Base-by-base conservation (phyloP, 2,797 vertebrate genomes). In the Carduelis carduelis region DNA sequence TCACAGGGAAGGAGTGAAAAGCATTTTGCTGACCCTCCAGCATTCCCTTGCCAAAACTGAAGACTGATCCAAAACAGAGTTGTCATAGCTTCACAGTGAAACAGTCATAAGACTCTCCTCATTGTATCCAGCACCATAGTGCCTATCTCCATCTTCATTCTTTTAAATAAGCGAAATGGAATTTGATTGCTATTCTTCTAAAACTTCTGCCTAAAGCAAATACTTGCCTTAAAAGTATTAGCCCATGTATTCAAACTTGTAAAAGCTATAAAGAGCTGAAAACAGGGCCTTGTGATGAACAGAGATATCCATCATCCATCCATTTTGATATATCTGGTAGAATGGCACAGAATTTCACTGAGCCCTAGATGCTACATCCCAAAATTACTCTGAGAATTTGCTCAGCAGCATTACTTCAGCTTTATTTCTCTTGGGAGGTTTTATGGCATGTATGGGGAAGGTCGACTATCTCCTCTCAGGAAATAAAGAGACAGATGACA, bases 1-100 rank as follows among this genome's bases (percentile, higher is more conserved):
- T 96, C 89, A 92, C 74, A 91, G 60, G 9, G 77, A 87, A 92
- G 60, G n/a, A 92, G 66, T 37, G 46, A 90, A 90, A 95, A 90
- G 41, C 66, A 74, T 60, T 96, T 75, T 93, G 22, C 46, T 93
- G 86, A 84, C 78, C 87, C 60, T 89, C 20, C 32, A 89, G 64
- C 4, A 7, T 77, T 84, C n/a, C 17, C 35, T 70, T 70, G 64
- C 49, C 64, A 90, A 89, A 90, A 89, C 35, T 10, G 1, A 94
- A 83, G 66, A 63, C 12, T 70, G 12, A 16, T 91, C 68, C 24
- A 74, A 91, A 79, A 70, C 0, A 56, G 46, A 80, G 50, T 15
- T 63, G 18, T 72, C 5, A 5, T 21, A 84, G n/a, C 41, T 82
- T 83, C n/a, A 44, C 24, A 77, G 32, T 49, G 47, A 76, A 79